These are phyloP conservation scores for Benitochromis conjunctus DNA, from an alignment of 2,113 vertebrate species.

Conservation along the genomic window DNA sequence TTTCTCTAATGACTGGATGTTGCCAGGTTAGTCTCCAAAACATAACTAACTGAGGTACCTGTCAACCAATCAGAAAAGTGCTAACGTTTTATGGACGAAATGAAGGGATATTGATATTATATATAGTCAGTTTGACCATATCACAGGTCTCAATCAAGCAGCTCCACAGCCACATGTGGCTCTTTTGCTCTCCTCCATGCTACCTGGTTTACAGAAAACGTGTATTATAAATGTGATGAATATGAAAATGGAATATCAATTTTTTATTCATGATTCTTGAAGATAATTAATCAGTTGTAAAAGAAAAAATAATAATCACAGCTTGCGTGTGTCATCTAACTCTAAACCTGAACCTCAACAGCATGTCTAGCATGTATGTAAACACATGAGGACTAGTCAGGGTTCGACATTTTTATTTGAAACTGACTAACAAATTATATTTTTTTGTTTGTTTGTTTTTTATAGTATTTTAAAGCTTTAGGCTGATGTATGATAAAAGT, in stretches of 20 bases:
- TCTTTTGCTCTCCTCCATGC: neutral
- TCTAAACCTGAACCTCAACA: neutral
- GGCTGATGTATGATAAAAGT: too few relatives aligned
- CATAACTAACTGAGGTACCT: neutral
- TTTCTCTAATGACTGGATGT: neutral
- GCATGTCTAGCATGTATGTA: neutral
- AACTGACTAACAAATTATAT: neutral
- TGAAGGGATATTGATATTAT: neutral
- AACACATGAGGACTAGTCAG: neutral
- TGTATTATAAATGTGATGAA: neutral
- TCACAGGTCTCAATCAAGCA: neutral
- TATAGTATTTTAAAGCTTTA: too few relatives aligned
- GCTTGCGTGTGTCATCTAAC: neutral
- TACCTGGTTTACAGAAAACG: neutral
- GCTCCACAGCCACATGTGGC: neutral
- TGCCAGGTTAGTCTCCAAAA: neutral
- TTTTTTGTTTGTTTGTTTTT: too few relatives aligned
- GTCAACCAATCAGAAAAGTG: neutral
- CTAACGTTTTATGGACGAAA: neutral
- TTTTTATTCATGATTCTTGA: neutral
- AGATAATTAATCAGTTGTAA: neutral
- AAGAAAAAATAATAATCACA: neutral
- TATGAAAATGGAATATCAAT: fast-evolving
- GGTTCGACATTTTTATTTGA: neutral
- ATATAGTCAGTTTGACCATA: neutral